These are phyloP conservation scores for Tretioscincus oriximinensis DNA, from an alignment of 2,113 vertebrate genomes.

Conservation along the genomic window DNA sequence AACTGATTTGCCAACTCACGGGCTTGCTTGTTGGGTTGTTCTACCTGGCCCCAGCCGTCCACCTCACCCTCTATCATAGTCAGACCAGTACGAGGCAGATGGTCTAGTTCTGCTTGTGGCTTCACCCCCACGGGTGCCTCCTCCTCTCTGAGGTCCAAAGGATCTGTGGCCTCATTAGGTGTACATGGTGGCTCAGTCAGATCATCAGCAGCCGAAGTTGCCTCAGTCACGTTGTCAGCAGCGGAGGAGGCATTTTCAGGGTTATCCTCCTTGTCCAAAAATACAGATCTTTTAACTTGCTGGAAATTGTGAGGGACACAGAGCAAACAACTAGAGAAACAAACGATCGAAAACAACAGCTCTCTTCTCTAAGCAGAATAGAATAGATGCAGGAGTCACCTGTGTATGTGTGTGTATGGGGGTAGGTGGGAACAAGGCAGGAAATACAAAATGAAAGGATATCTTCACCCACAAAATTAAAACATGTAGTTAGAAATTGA, in stretches of 20 bases:
- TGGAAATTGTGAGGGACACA: background rate
- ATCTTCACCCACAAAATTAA: too few relatives aligned
- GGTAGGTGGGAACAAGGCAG: too few relatives aligned
- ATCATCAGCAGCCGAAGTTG: slow-evolving; percentile 12
- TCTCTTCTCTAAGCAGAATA: too few relatives aligned
- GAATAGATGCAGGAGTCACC: background rate
- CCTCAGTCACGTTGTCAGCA: slow-evolving; percentile 5
- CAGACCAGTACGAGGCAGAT: background rate
- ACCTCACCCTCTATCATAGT: background rate
- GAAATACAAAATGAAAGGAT: too few relatives aligned
- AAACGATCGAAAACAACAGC: background rate
- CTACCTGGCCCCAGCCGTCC: background rate
- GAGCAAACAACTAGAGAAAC: background rate
- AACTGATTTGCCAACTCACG: background rate
- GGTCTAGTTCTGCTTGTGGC: background rate
- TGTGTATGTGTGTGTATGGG: too few relatives aligned
- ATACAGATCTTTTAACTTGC: background rate
- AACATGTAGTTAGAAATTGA: too few relatives aligned
- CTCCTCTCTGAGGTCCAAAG: background rate
- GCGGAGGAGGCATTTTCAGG: slow-evolving; percentile 4
- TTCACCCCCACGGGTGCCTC: background rate
- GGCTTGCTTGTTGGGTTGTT: background rate
- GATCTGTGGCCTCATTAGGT: slow-evolving; percentile 7
- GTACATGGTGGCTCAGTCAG: slow-evolving; percentile 14
- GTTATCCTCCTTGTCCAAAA: background rate